Evolutionary conservation across 2,113 vertebrate species (phyloP).

Genomic region (Pseudonaja textilis): DNA sequence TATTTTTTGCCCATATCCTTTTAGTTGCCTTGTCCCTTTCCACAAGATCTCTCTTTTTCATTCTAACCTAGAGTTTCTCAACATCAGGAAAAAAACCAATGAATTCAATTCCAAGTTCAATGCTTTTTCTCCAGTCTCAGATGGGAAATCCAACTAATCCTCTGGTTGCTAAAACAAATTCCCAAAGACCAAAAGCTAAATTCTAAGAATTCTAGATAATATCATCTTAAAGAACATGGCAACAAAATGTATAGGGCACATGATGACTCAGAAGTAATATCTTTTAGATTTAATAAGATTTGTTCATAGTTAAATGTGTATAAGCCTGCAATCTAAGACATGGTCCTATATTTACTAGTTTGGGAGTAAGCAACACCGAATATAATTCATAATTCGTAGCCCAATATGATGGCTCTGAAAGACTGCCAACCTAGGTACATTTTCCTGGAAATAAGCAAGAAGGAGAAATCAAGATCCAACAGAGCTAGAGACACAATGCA

Average conservation of each 20-base stretch:
- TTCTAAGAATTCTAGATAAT: not conserved
- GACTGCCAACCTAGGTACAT: not conserved
- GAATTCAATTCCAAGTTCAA: not conserved
- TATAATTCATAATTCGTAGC: not conserved
- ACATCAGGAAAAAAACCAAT: not conserved
- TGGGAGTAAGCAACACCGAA: not conserved
- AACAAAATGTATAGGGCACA: not conserved
- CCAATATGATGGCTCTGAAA: not conserved
- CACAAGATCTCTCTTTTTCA: not conserved
- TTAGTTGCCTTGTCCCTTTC: not conserved
- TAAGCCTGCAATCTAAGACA: not conserved
- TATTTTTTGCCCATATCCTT: not conserved
- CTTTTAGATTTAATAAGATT: not conserved
- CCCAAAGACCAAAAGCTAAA: not conserved
- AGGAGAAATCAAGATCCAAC: not conserved
- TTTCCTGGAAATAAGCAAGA: not conserved
- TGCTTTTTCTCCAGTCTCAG: not conserved
- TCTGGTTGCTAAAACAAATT: not conserved
- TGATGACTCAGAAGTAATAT: not conserved
- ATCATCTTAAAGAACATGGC: not conserved
- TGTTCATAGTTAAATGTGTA: not conserved
- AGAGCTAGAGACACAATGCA: not conserved
- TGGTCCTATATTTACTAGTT: not conserved
- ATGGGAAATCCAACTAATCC: not conserved
- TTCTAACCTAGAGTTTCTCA: not conserved